Evolutionary conservation across 2,888 invertebrate species (phyloP), one percentile per base, ranked within the genome.

Genomic region (Disparrhopalites patrizii): DNA sequence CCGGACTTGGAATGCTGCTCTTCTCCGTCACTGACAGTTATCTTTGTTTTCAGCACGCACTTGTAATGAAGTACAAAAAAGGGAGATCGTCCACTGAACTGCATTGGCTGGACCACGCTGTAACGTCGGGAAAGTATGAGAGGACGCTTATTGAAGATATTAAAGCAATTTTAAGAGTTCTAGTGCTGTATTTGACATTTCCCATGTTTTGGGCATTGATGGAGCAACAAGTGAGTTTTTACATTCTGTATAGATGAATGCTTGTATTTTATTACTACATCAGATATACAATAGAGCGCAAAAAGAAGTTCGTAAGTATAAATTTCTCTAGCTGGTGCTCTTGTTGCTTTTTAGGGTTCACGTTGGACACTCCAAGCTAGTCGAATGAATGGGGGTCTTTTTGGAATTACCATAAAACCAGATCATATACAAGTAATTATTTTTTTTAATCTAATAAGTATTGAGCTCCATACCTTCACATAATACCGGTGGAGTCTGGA

Each of bases 191-290:
- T 76, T 79, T 89, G 0, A 90, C 91, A 0, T 81, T 90, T 54
- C 89, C 90, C 0, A 81, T 91, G 66, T 92, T 90, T 80, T 92
- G 91, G 91, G 93, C 96, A 0, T 83, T 80, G 77, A 84, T 81
- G 77, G 84, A 85, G 74, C 85, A 85, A 75, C 83, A 83, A 78
- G 81, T 80, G 69, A 66, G 60, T 38, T 5, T 23, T 18, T 15
- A 20, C n/a, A n/a, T n/a, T n/a, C n/a, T 43, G 15, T 18, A 23
- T 15, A 20, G 8, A 20, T 40, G 8, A 31, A 57, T 54, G 8
- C 10, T n/a, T 57, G 40, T 3, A 18, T 7, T 40, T 40, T 18
- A 40, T 7, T 18, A 3, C 18, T 40, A 3, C 40, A 40, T 7
- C 3, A 40, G 18, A 3, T 15, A 7, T 3, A 18, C 5, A 40